A percentile compares a stretch with the other conserved stretches of the same genome.
These are phyloP conservation scores for Lutjanus erythropterus DNA, from an alignment of 2,113 vertebrate species.

Conservation along the genomic window DNA sequence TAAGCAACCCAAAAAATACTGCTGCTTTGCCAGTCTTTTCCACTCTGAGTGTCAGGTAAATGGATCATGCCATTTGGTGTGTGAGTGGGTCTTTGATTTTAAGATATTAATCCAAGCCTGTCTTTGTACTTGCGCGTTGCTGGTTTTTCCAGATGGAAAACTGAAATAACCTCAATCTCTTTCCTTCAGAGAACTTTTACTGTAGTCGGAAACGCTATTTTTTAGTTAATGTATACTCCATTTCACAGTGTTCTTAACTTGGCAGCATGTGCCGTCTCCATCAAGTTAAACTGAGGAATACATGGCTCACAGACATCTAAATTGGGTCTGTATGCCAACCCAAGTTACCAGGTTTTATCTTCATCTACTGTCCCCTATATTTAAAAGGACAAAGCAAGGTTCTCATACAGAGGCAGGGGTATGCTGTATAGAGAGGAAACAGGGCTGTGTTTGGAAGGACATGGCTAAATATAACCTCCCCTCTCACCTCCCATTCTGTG, in stretches of 20 bases:
- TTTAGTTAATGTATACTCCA: conserved; percentile 31
- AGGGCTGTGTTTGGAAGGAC: conserved; percentile 63
- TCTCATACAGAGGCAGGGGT: conserved; percentile 37
- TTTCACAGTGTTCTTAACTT: conserved; percentile 39
- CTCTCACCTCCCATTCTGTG: conserved; percentile 57
- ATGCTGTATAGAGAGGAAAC: conserved; percentile 44
- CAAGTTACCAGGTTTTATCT: conserved; percentile 27
- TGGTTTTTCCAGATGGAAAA: conserved; percentile 66
- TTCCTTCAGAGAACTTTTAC: conserved; percentile 48
- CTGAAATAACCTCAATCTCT: conserved; percentile 50
- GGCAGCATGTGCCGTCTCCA: conserved; percentile 39
- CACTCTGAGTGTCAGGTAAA: conserved; percentile 59
- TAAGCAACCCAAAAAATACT: conserved; percentile 1
- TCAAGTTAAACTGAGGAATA: conserved; percentile 39
- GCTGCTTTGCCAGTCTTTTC: conserved; percentile 29
- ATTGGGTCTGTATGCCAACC: conserved; percentile 38
- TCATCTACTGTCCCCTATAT: conserved; percentile 33
- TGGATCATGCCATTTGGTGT: conserved; percentile 47
- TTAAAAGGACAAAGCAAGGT: conserved; percentile 66
- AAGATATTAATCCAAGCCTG: conserved; percentile 56
- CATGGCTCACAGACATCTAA: conserved; percentile 36
- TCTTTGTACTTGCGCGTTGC: conserved; percentile 47
- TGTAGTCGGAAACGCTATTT: conserved; percentile 38
- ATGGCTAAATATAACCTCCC: conserved; percentile 76
- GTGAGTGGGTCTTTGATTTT: conserved; percentile 55